Evolutionary conservation across 2,888 invertebrate genomes (phyloP).

Genomic region (Drosophila kokeensis): DNA sequence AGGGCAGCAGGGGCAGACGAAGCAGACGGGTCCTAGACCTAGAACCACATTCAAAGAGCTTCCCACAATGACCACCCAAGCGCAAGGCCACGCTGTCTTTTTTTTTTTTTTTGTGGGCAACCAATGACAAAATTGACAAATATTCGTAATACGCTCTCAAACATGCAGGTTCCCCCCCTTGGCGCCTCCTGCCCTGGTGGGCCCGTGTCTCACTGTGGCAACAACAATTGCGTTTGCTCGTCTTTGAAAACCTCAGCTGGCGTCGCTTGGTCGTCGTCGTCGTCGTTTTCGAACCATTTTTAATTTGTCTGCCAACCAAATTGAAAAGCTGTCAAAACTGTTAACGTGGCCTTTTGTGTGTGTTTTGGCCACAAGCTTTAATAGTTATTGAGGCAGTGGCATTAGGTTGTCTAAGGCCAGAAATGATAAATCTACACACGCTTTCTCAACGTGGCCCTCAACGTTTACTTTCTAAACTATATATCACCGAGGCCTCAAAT

Average conservation of each 20-base stretch:
- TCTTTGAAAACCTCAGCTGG: conserved; percentile 63
- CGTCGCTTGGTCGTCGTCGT: conserved; percentile 56
- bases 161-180: conserved; percentile 2
- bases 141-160: conserved; percentile 52
- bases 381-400: conserved; percentile 43
- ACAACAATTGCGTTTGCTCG: conserved; percentile 35
- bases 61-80: conserved; percentile 15
- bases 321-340: conserved; percentile 79
- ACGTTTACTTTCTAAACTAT: not conserved
- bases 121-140: conserved; percentile 65
- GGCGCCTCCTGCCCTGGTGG: not conserved
- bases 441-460: not conserved
- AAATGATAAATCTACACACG: conserved; percentile 7
- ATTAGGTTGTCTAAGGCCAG: conserved; percentile 10
- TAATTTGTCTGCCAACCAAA: conserved; percentile 70
- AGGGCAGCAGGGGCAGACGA: conserved; percentile 15
- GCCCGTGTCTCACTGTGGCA: not conserved
- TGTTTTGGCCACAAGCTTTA: conserved; percentile 38
- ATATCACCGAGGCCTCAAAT: not conserved
- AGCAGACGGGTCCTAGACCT: conserved; percentile 34
- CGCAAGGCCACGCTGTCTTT: conserved; percentile 32
- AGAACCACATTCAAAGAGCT: conserved; percentile 29
- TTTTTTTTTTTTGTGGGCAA: conserved; percentile 19
- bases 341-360: conserved; percentile 56
- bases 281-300: conserved; percentile 52